Evolutionary conservation across 2,113 vertebrate species (phyloP).

Genomic region (Lutjanus erythropterus): DNA sequence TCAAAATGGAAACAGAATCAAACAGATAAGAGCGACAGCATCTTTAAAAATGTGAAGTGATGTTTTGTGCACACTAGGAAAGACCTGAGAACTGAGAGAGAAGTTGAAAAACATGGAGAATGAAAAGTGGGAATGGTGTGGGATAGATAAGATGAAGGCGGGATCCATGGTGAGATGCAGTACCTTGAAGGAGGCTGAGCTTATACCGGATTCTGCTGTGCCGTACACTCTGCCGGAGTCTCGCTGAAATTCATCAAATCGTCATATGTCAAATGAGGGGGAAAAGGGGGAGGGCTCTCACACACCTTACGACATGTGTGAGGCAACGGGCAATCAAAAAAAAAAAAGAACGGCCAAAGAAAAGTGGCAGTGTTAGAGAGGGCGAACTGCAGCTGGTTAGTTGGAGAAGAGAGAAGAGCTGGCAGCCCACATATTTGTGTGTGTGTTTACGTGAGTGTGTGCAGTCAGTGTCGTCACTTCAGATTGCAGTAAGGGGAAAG

Average conservation of each 20-base stretch:
- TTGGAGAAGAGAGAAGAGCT: constrained; percentile 68
- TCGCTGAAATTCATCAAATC: constrained; percentile 88
- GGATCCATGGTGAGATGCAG: constrained; percentile 74
- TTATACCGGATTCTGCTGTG: constrained; percentile 90
- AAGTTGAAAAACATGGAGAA: constrained; percentile 28
- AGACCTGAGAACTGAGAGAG: constrained; percentile 32
- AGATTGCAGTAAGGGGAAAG: constrained; percentile 45
- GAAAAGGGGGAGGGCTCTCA: constrained; percentile 57
- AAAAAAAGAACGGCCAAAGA: constrained; percentile 32
- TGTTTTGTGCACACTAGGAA: constrained; percentile 24
- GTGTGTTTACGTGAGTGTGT: constrained; percentile 28
- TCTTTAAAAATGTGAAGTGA: background rate
- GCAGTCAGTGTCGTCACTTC: constrained; percentile 47
- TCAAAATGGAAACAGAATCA: constrained; percentile 15
- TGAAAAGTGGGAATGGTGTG: constrained; percentile 41
- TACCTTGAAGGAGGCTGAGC: constrained; percentile 90
- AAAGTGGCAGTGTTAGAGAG: constrained; percentile 69
- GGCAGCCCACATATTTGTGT: constrained; percentile 48
- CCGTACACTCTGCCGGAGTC: constrained; percentile 87
- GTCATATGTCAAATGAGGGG: constrained; percentile 78
- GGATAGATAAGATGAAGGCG: constrained; percentile 50
- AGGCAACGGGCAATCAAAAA: constrained; percentile 54
- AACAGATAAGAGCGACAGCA: background rate
- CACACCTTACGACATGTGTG: constrained; percentile 70
- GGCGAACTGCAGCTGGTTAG: constrained; percentile 74